phyloP scores from a whole-genome alignment of 2,113 vertebrate genomes.

The Mesocricetus auratus region DNA sequence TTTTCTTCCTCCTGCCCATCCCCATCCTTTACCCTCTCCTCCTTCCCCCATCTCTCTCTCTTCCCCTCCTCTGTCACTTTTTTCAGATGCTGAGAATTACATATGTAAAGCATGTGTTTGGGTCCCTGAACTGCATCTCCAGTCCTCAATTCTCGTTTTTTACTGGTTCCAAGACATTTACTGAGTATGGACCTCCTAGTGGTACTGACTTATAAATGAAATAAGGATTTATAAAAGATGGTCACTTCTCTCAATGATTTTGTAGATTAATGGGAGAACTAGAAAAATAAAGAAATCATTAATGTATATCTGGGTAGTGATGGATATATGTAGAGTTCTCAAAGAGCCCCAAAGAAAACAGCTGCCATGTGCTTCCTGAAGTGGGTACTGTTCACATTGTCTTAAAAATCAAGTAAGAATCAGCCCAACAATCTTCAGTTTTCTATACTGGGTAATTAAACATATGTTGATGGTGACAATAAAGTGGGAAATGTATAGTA shows the following conservation, averaged over 20 bases:
- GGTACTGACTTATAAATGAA: slow-evolving; percentile 33
- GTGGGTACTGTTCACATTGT: background rate
- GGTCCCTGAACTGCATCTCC: background rate
- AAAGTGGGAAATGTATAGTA: background rate
- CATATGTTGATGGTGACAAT: background rate
- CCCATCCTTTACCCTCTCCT: background rate
- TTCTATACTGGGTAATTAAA: background rate
- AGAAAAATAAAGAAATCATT: slow-evolving; percentile 41
- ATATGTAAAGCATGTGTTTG: background rate
- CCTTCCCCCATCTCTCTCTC: background rate
- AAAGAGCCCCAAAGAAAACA: background rate
- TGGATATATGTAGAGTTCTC: background rate
- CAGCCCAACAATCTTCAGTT: background rate
- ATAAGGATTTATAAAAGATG: background rate
- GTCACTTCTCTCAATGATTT: background rate
- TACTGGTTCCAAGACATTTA: slow-evolving; percentile 20
- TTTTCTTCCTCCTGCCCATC: background rate
- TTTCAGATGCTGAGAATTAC: background rate
- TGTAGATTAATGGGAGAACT: background rate
- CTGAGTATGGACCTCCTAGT: background rate
- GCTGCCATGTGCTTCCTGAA: background rate
- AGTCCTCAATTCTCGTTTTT: background rate
- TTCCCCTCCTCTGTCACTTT: background rate
- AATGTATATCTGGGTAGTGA: background rate
- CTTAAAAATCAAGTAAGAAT: slow-evolving; percentile 13